Conservation (phyloP, 1,140 invertebrate species). For the Brachionus asplanchnoidis region DNA sequence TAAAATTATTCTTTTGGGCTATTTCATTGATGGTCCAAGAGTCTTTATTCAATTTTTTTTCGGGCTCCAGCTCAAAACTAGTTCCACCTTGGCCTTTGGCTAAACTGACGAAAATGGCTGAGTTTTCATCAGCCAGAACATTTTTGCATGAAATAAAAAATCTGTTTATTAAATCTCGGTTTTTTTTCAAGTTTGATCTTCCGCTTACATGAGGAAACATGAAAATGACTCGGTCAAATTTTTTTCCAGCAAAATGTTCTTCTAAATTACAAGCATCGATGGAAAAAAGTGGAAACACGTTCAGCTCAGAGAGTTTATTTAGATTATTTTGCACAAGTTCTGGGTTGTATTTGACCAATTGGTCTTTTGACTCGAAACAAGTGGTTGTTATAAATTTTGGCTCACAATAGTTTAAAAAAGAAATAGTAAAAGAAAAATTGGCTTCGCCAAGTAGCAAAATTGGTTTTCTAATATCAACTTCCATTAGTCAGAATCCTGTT, state of each 20-base stretch:
- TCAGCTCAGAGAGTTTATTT: neutral
- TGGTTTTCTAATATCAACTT: neutral
- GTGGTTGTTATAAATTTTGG: constrained; percentile 47
- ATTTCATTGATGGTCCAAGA: constrained; percentile 65
- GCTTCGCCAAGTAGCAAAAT: constrained; percentile 60
- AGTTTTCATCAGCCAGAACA: constrained; percentile 48
- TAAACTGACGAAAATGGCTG: constrained; percentile 60
- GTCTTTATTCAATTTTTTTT: constrained; percentile 62
- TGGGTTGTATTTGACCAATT: constrained; percentile 48
- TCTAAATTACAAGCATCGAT: constrained; percentile 59
- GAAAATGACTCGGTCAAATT: constrained; percentile 62
- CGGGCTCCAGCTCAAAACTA: constrained; percentile 42
- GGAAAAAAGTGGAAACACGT: constrained; percentile 49
- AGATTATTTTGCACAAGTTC: constrained; percentile 40
- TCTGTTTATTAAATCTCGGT: constrained; percentile 60
- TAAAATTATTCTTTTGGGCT: constrained; percentile 60
- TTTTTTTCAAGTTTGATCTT: constrained; percentile 65
- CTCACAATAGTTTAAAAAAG: constrained; percentile 49
- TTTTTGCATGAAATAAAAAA: constrained; percentile 57
- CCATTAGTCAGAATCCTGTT: neutral
- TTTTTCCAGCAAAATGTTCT: constrained; percentile 45
- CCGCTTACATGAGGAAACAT: constrained; percentile 66
- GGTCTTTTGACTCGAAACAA: constrained; percentile 47
- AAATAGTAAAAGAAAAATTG: constrained; percentile 62
- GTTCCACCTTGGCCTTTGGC: constrained; percentile 66